These are phyloP conservation scores for Fragum whitleyi DNA, from an alignment of 2,888 invertebrate species.

Conservation along the genomic window DNA sequence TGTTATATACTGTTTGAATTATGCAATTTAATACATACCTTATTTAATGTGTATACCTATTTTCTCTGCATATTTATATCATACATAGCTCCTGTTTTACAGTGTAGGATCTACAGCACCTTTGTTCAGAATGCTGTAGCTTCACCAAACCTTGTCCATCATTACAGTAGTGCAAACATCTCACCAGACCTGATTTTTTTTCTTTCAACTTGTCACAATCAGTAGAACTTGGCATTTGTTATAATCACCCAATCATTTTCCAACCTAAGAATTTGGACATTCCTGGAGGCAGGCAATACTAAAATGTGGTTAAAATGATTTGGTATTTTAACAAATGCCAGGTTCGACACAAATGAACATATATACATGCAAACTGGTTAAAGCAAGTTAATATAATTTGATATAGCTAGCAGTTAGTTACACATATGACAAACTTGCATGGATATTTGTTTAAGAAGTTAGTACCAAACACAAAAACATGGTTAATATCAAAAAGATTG, in stretches of 20 bases:
- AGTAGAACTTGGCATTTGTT: conserved; percentile 18
- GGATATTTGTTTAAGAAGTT: not conserved
- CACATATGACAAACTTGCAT: conserved; percentile 5
- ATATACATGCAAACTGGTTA: conserved; percentile 3
- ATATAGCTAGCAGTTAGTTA: conserved; percentile 14
- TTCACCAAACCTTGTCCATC: conserved; percentile 16
- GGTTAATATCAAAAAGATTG: not conserved
- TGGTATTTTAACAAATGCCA: not conserved
- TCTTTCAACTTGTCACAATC: conserved; percentile 13
- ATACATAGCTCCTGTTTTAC: conserved; percentile 11
- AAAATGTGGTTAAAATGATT: not conserved
- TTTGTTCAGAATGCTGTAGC: conserved; percentile 14
- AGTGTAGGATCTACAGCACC: conserved; percentile 16
- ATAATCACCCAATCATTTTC: conserved; percentile 14
- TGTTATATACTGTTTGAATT: conserved; percentile 16
- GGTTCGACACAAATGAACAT: conserved; percentile 13
- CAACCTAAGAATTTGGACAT: conserved; percentile 11
- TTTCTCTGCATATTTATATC: conserved; percentile 15
- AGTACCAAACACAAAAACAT: not conserved
- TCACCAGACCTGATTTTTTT: conserved; percentile 9
- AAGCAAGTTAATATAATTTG: conserved; percentile 8
- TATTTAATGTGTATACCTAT: conserved; percentile 9
- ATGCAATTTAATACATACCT: conserved; percentile 12
- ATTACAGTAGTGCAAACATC: conserved; percentile 15
- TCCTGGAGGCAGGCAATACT: conserved; percentile 4